Conservation (phyloP, 2,797 vertebrate genomes). For the Alca torda region DNA sequence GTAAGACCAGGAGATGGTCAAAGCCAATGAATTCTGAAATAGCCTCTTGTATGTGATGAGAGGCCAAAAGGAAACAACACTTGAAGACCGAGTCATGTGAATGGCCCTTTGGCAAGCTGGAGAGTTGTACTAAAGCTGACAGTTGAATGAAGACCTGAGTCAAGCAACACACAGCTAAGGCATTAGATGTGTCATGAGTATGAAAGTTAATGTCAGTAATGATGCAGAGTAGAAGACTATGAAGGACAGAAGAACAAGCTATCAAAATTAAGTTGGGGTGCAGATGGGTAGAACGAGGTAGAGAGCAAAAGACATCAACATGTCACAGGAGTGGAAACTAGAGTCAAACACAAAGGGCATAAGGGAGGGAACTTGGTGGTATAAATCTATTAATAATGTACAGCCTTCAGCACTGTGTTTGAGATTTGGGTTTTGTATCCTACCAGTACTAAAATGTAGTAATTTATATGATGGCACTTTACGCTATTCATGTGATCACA, state of each 20-base stretch:
- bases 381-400: not conserved
- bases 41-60: not conserved
- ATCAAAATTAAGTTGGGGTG: not conserved
- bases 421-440: not conserved
- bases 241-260: not conserved
- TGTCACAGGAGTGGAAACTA: not conserved
- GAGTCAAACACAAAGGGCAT: not conserved
- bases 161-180: not conserved
- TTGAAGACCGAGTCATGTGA: not conserved
- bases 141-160: not conserved
- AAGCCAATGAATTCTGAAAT: not conserved
- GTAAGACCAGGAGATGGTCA: not conserved
- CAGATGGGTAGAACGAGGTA: not conserved
- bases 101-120: not conserved
- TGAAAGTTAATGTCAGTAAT: not conserved
- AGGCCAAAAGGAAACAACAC: not conserved
- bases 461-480: not conserved
- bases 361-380: not conserved
- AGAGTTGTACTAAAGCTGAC: not conserved
- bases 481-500: not conserved
- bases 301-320: not conserved
- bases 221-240: not conserved
- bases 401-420: not conserved
- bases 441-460: not conserved
- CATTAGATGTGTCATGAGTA: not conserved